phyloP scores from a whole-genome alignment of 92 coral and sea anemone species.

The Siderastrea radians region DNA sequence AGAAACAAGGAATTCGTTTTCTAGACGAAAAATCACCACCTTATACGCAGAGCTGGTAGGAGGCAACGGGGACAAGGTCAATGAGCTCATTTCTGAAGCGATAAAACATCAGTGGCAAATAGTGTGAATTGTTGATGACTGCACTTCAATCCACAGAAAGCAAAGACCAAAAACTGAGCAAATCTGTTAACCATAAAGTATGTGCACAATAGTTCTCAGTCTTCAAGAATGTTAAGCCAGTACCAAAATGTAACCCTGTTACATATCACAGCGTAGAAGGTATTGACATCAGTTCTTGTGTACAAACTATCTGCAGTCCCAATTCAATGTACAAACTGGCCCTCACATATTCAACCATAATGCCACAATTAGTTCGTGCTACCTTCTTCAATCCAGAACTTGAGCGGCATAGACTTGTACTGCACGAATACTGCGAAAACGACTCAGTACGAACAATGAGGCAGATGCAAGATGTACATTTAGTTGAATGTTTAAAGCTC shows the following conservation, averaged over 20 bases:
- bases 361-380: slow-evolving; percentile 44
- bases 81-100: slow-evolving; percentile 33
- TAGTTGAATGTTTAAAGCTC: slow-evolving; percentile 46
- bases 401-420: slow-evolving; percentile 31
- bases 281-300: neutral
- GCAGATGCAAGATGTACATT: neutral
- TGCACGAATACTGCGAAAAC: neutral
- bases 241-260: neutral
- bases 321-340: slow-evolving; percentile 48
- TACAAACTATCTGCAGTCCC: slow-evolving; percentile 12
- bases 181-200: slow-evolving; percentile 13
- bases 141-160: slow-evolving; percentile 27
- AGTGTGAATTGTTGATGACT: slow-evolving; percentile 47
- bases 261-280: neutral
- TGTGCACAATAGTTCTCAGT: slow-evolving; percentile 9
- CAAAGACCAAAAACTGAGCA: slow-evolving; percentile 29
- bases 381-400: slow-evolving; percentile 42
- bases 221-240: neutral
- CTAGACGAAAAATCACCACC: slow-evolving; percentile 6
- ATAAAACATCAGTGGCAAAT: slow-evolving; percentile 58
- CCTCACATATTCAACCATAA: slow-evolving; percentile 31
- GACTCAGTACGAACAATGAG: neutral
- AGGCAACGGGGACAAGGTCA: neutral
- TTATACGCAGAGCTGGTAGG: neutral
- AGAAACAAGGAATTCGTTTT: slow-evolving; percentile 42